phyloP scores from a whole-genome alignment of 2,113 vertebrate species.

The Notechis scutatus region DNA sequence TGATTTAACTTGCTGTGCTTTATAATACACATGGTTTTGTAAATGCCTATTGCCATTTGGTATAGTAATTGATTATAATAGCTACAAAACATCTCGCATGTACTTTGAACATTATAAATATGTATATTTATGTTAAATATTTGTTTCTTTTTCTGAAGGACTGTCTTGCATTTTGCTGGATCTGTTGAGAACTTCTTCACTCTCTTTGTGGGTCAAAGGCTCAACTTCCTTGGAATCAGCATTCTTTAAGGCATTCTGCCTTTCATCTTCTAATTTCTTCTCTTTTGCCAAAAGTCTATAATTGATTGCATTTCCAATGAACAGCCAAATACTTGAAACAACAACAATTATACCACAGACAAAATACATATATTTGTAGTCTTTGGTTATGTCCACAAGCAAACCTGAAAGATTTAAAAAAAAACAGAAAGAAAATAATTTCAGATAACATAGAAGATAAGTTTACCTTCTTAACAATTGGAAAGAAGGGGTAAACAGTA shows the following conservation, averaged over 20 bases:
- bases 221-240: slow-evolving; percentile 68
- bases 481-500: background rate
- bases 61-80: slow-evolving; percentile 51
- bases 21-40: slow-evolving; percentile 2
- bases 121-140: slow-evolving; percentile 77
- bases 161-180: slow-evolving; percentile 54
- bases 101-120: slow-evolving; percentile 56
- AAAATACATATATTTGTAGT: slow-evolving; percentile 93
- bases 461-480: background rate
- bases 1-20: slow-evolving; percentile 25
- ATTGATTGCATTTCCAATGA: slow-evolving; percentile 93
- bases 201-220: slow-evolving; percentile 60
- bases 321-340: slow-evolving; percentile 86
- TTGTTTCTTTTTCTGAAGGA: slow-evolving; percentile 87
- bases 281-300: slow-evolving; percentile 89
- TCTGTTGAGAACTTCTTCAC: slow-evolving; percentile 59
- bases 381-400: slow-evolving; percentile 87
- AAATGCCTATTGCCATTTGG: slow-evolving; percentile 53
- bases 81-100: slow-evolving; percentile 49
- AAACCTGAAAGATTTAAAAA: slow-evolving; percentile 75
- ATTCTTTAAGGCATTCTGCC: slow-evolving; percentile 62
- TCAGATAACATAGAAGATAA: background rate
- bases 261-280: slow-evolving; percentile 70
- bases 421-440: background rate
- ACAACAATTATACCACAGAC: slow-evolving; percentile 86